Evolutionary conservation across 2,888 invertebrate species (phyloP).

Genomic region (Nomada ferruginata): DNA sequence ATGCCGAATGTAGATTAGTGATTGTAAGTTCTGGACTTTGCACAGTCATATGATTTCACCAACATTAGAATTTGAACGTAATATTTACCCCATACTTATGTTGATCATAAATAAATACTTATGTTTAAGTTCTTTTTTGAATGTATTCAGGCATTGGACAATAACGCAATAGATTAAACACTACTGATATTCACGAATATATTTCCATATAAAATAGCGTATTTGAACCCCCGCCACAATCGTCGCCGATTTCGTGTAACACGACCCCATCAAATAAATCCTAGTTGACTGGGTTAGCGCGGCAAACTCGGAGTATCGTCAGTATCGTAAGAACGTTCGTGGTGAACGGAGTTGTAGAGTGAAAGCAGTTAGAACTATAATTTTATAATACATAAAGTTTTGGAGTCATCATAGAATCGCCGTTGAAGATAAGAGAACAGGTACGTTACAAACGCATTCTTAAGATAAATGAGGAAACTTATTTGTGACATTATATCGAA

Average conservation of each 20-base stretch:
- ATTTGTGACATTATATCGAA: not conserved
- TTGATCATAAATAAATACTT: not conserved
- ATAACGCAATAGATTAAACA: too few species aligned
- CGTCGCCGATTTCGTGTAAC: constrained; percentile 5
- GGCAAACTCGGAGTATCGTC: constrained; percentile 29
- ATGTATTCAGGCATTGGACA: not conserved
- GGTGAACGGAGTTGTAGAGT: constrained; percentile 17
- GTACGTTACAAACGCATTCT: constrained; percentile 15
- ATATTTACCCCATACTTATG: not conserved
- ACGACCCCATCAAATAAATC: constrained; percentile 12
- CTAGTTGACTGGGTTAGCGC: constrained; percentile 17
- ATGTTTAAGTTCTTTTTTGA: not conserved
- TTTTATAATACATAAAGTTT: not conserved
- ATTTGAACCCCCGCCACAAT: constrained; percentile 10
- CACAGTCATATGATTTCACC: not conserved
- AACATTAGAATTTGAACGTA: not conserved
- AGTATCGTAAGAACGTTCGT: constrained; percentile 52
- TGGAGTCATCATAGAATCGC: constrained; percentile 2
- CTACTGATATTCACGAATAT: too few species aligned
- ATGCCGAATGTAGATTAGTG: not conserved
- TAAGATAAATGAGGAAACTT: not conserved
- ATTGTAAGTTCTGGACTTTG: not conserved
- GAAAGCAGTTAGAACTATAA: not conserved
- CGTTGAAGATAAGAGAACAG: constrained; percentile 20
- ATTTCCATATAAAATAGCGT: constrained; percentile 11